phyloP scores from a whole-genome alignment of 2,113 vertebrate species.

The Zosterops hypoxanthus region DNA sequence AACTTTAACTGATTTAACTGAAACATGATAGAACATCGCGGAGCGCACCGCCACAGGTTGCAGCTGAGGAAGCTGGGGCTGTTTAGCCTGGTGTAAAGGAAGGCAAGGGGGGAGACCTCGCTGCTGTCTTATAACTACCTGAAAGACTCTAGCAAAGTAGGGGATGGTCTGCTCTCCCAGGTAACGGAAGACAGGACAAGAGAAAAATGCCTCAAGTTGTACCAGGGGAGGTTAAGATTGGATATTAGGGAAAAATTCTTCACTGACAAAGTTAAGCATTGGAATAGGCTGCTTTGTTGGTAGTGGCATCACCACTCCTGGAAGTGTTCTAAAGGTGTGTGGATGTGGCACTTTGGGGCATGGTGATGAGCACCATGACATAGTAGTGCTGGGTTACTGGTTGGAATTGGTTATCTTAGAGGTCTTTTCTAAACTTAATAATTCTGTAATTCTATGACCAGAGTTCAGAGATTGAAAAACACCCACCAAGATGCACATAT shows the following conservation, averaged over 20 bases:
- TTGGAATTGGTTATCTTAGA: neutral
- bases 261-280: neutral
- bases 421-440: neutral
- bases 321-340: neutral
- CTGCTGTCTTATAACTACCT: neutral
- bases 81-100: neutral
- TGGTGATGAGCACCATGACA: neutral
- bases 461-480: neutral
- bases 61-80: neutral
- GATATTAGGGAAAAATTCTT: neutral
- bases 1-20: no score
- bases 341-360: neutral
- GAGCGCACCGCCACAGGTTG: no score
- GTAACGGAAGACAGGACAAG: no score
- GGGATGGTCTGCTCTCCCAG: neutral
- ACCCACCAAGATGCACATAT: accelerated
- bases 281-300: neutral
- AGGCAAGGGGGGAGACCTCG: neutral
- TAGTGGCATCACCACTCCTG: neutral
- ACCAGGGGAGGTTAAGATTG: neutral
- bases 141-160: neutral
- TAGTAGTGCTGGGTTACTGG: neutral
- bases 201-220: neutral
- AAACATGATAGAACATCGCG: no score
- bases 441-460: neutral